phyloP scores from a whole-genome alignment of 2,797 vertebrate species.

The Tolypeutes matacus region DNA sequence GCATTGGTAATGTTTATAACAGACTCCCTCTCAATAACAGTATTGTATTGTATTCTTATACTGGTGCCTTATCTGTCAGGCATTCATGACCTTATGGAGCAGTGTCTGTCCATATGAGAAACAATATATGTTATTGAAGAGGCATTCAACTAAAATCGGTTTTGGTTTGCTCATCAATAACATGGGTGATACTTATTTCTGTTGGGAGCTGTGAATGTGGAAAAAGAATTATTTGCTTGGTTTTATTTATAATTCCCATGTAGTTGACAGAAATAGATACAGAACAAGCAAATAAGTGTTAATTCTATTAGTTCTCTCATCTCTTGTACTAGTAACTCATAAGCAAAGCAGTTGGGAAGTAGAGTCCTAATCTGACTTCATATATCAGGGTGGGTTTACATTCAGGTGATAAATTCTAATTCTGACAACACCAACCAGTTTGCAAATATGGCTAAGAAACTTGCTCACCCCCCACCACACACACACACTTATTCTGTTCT shows the following conservation, averaged over 20 bases:
- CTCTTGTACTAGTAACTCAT: conserved; percentile 13
- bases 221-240: not conserved
- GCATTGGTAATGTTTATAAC: not conserved
- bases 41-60: not conserved
- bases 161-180: conserved; percentile 13
- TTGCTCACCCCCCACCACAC: not conserved
- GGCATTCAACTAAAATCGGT: not conserved
- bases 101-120: not conserved
- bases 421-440: conserved; percentile 55
- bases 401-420: conserved; percentile 61
- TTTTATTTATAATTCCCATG: not conserved
- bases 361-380: conserved; percentile 45
- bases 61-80: not conserved
- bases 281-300: conserved; percentile 11
- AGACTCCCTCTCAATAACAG: not conserved
- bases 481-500: conserved; percentile 37
- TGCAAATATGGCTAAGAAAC: conserved; percentile 68
- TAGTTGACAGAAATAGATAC: not conserved
- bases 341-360: conserved; percentile 57
- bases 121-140: not conserved
- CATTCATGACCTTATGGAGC: not conserved
- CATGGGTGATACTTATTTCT: conserved; percentile 6
- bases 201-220: not conserved
- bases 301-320: conserved; percentile 21
- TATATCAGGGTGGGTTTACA: conserved; percentile 56